Base-by-base conservation (phyloP, 2,888 invertebrate species). In the Protophormia terraenovae region DNA sequence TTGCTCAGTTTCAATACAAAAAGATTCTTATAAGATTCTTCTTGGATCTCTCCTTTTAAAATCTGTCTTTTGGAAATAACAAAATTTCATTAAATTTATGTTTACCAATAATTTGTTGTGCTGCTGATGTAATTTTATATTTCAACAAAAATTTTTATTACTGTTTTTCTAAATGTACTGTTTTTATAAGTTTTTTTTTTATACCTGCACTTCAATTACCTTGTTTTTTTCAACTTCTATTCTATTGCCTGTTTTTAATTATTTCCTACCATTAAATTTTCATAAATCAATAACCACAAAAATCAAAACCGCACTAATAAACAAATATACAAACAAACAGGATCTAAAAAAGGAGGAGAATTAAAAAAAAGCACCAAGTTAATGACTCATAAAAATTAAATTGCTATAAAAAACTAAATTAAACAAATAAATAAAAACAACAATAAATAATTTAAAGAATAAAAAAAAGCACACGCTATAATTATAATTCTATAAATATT, bases 371-470 rank as follows among this genome's bases (percentile, higher is more conserved):
- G 32, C n/a, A 58, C 12, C 27, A 81, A 82, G 24, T 85, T 82
- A 85, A 82, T 85, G 82, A 73, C 50, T 78, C 58, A 82, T 82
- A 82, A 58, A 85, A 85, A 78, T 78, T 85, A 75, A 78, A 78
- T 82, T 71, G 55, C 76, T 58, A 83, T 73, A 73, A 84, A 86
- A 83, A 55, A 67, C 22, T 41, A 22, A 69, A 71, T 62, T 58
- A 79, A 72, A 76, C 38, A 66, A 73, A 80, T 67, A 47, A 73
- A 60, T 60, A 62, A 64, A 41, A 79, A 84, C 64, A 79, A 84
- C 71, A 50, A 71, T 73, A 22, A 47, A 47, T 53, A n/a, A n/a
- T 76, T 58, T 22, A 60, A 38, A 16, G 62, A 84, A 10, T n/a
- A 41, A 67, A 66, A n/a, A 55, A 16, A 64, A 27, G n/a, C n/a